Conservation (phyloP, 2,113 vertebrate genomes). For the Stictonetta naevosa region DNA sequence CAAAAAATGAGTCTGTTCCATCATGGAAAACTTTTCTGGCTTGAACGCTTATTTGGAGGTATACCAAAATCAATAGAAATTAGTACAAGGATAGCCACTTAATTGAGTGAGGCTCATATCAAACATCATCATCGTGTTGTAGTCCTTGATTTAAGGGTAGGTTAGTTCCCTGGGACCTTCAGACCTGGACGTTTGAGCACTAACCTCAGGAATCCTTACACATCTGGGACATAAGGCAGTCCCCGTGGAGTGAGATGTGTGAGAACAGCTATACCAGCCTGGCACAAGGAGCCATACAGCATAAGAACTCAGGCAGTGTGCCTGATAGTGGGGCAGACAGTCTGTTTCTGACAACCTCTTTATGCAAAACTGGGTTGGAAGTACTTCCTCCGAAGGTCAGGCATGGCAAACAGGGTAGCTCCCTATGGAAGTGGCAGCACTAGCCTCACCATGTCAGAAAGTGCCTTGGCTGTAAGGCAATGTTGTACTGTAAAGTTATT, state of each 20-base stretch:
- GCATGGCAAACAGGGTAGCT: accelerated
- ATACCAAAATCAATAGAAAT: neutral
- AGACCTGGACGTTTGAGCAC: neutral
- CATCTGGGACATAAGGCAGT: neutral
- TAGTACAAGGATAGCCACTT: neutral
- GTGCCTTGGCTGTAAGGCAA: accelerated
- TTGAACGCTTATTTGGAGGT: neutral
- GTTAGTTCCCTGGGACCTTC: neutral
- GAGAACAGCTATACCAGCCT: neutral
- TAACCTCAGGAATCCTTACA: neutral
- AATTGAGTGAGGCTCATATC: neutral
- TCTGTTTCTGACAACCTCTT: neutral
- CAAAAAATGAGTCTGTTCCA: neutral
- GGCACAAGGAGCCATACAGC: neutral
- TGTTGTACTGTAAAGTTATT: neutral
- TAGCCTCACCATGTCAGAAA: neutral
- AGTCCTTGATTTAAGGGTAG: neutral
- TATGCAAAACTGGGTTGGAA: neutral
- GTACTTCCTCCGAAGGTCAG: neutral
- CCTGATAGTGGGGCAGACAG: too few relatives aligned
- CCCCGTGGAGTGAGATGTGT: neutral
- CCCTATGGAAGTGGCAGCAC: neutral
- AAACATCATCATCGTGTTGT: accelerated
- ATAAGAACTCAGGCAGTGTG: neutral
- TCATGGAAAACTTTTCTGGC: neutral